These are phyloP conservation scores for Balanococcus diminutus DNA, from an alignment of 2,888 invertebrate species.

Conservation along the genomic window DNA sequence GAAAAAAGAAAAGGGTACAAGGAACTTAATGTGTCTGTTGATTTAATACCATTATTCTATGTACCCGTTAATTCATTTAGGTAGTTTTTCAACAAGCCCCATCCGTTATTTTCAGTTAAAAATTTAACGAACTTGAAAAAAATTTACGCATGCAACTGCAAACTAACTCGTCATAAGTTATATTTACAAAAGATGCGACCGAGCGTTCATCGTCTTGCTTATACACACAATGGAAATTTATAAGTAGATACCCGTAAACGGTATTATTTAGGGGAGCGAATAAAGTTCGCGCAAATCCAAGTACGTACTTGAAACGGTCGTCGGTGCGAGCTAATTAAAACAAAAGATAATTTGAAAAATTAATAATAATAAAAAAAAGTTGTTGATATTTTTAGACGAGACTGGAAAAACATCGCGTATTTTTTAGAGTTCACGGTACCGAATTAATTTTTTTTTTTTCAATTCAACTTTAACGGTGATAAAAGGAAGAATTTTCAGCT, in stretches of 20 bases:
- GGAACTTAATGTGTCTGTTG: too few relatives aligned
- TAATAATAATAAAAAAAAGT: background rate
- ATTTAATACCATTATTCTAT: too few relatives aligned
- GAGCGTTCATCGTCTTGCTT: background rate
- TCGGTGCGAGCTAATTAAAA: background rate
- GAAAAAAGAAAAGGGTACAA: too few relatives aligned
- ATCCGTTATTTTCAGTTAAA: background rate
- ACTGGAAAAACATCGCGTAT: background rate
- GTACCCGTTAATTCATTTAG: too few relatives aligned
- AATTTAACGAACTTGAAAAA: too few relatives aligned
- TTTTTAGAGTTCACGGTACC: background rate
- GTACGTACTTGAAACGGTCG: conserved; percentile 1
- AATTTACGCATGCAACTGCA: too few relatives aligned
- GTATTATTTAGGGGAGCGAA: background rate
- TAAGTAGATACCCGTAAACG: background rate
- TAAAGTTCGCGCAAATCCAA: background rate
- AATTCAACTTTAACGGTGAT: background rate
- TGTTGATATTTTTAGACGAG: background rate
- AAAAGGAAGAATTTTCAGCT: background rate
- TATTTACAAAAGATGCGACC: too few relatives aligned
- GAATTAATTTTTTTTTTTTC: conserved; percentile 4
- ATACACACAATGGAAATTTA: background rate
- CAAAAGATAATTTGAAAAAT: conserved; percentile 24
- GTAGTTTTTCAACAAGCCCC: background rate
- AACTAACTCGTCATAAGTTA: background rate